Base-by-base conservation (phyloP, 1,140 invertebrate genomes). In the Temnothorax longispinosus region DNA sequence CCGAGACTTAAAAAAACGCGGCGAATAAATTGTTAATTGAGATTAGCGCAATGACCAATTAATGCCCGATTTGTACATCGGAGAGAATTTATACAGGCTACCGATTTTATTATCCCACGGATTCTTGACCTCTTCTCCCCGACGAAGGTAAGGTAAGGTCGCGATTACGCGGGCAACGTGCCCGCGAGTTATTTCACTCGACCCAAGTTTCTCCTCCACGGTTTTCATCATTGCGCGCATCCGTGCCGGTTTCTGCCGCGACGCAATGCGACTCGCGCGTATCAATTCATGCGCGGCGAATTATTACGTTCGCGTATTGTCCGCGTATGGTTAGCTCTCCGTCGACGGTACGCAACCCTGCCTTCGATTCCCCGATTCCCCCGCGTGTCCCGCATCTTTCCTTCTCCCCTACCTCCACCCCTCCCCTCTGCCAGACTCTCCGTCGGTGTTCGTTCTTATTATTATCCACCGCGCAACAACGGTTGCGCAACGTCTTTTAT, bases 401-500 rank as follows among this genome's bases (percentile, higher is more conserved):
- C 60, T 50, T 75, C 8, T 56, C 35, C 72, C 69, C 67, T 47
- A 38, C 13, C 60, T 75, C 74, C 52, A 47, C 41, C 13, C n/a
- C 47, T 50, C 11, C 52, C 75, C 71, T 38, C n/a, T 1, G 27
- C n/a, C 54, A 27, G 18, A 72, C 38, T 52, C 15, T 82, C 21
- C 27, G 18, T 82, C 69, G n/a, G 78, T 77, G 21, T 86, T 60
- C 77, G 86, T 89, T 87, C 78, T 92, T 90, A 89, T 93, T 93
- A 92, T 93, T 91, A 89, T 89, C 87, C 85, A 85, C 92, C 87
- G 88, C 92, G 92, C 89, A 93, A 94, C 74, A 87, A 82, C 76
- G 82, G 89, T 94, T 94, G 90, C 90, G 92, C 91, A 94, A 94
- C 84, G 82, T 93, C 92, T 93, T 93, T 93, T 93, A 93, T 93